Percentiles rank a stretch among this genome's conserved stretches.
phyloP scores from a whole-genome alignment of 2,797 vertebrate genomes.

The Darevskia nairensis region DNA sequence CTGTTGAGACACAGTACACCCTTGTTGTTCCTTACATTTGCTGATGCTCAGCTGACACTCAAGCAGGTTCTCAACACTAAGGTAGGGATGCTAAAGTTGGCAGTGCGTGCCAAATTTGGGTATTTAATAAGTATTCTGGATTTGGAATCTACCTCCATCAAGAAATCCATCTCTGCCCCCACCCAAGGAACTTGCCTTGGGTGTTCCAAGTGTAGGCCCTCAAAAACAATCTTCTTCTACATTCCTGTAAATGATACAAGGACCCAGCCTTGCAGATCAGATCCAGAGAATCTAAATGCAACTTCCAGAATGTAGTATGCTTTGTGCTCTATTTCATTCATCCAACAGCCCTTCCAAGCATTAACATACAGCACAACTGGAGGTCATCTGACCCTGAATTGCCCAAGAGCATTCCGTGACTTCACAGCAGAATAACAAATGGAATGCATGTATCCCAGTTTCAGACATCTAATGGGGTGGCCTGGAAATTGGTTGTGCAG shows the following conservation, averaged over 20 bases:
- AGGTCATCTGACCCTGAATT: neutral
- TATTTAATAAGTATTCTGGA: neutral
- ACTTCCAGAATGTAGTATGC: neutral
- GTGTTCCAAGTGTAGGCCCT: neutral
- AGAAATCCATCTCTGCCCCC: neutral
- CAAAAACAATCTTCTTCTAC: neutral
- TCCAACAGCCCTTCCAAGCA: neutral
- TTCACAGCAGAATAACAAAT: neutral
- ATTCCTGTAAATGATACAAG: neutral
- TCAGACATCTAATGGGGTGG: neutral
- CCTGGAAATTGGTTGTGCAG: neutral
- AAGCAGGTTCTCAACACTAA: neutral
- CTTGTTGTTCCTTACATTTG: neutral
- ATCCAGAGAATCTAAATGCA: neutral
- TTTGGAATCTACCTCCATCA: neutral
- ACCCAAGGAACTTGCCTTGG: neutral
- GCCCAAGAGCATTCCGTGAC: neutral
- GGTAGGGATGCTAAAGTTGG: neutral
- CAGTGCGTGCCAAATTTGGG: neutral
- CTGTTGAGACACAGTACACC: neutral
- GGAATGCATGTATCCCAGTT: neutral
- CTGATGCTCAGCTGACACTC: neutral
- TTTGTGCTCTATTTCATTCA: neutral
- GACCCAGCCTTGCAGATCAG: neutral
- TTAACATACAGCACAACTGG: neutral